A percentile compares a stretch with the other conserved stretches of the same genome.
Evolutionary conservation across 2,888 invertebrate genomes (phyloP).

Genomic region (Oscheius onirici): DNA sequence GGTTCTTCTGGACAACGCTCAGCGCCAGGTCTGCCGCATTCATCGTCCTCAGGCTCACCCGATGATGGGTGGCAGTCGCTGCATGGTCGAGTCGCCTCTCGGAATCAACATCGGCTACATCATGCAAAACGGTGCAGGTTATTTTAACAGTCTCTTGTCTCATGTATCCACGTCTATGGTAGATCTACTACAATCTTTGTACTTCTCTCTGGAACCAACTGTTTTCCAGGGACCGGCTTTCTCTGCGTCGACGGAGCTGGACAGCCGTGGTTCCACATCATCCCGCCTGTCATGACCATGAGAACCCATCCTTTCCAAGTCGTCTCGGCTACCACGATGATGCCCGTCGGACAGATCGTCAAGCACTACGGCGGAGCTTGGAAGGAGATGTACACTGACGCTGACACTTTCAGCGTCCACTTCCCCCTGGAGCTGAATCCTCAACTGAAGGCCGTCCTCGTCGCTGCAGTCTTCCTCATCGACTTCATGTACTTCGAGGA

Average conservation of each 20-base stretch:
- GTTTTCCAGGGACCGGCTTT: slow-evolving; percentile 1
- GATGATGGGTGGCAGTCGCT: no score
- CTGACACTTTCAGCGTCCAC: slow-evolving; percentile 2
- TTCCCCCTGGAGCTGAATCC: slow-evolving; percentile 30
- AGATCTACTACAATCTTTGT: no score
- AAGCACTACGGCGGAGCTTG: slow-evolving; percentile 10
- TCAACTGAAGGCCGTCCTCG: slow-evolving; percentile 34
- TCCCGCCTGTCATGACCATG: not conserved
- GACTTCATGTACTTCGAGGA: slow-evolving; percentile 40
- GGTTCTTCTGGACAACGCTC: not conserved
- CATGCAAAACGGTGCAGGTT: no score
- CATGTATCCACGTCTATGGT: no score
- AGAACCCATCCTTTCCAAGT: not conserved
- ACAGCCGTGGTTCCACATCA: not conserved
- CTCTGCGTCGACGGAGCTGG: not conserved
- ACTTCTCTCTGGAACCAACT: no score
- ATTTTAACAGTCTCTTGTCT: no score
- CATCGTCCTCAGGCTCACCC: no score
- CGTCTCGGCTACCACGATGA: not conserved
- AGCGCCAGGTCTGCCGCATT: no score
- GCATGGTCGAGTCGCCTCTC: not conserved
- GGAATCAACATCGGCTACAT: slow-evolving; percentile 4
- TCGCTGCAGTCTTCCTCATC: slow-evolving; percentile 38
- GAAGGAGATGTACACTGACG: not conserved
- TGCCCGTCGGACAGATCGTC: not conserved